Conservation (phyloP, 2,113 vertebrate genomes). For the Gobiocypris rarus region DNA sequence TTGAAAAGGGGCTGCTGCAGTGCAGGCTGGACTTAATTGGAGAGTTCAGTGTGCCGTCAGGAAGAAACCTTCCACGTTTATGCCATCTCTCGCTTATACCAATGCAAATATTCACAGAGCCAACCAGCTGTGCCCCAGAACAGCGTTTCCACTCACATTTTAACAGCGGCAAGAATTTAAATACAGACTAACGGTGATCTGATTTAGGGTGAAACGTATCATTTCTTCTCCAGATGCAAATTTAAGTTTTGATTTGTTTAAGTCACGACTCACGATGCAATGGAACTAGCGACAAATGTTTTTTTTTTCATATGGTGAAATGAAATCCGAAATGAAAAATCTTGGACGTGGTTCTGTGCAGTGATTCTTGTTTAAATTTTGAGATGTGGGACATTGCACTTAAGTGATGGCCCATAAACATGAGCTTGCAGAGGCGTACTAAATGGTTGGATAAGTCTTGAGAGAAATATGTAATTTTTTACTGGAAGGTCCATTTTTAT, state of each 20-base stretch:
- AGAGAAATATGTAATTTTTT: too few species aligned
- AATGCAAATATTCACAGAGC: conserved; percentile 27
- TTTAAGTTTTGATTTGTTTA: neutral
- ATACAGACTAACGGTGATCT: neutral
- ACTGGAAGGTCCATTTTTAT: neutral
- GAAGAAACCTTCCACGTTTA: conserved; percentile 17
- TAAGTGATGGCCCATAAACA: too few species aligned
- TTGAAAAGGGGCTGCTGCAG: too few species aligned
- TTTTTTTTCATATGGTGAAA: neutral
- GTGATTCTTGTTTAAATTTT: too few species aligned
- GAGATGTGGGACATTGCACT: too few species aligned
- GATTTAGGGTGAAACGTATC: neutral
- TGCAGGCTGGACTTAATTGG: conserved; percentile 63
- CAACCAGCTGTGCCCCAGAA: conserved; percentile 13
- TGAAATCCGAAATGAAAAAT: too few species aligned
- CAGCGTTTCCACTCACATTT: neutral
- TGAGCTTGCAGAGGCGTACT: too few species aligned
- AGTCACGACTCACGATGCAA: neutral
- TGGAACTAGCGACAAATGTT: neutral
- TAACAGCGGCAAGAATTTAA: neutral
- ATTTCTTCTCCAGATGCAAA: neutral
- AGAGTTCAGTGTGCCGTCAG: conserved; percentile 43
- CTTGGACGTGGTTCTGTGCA: too few species aligned
- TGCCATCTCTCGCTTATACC: neutral
- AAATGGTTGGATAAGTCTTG: too few species aligned